Evolutionary conservation across 1,140 invertebrate species (phyloP).

Genomic region (Ooceraea biroi): DNA sequence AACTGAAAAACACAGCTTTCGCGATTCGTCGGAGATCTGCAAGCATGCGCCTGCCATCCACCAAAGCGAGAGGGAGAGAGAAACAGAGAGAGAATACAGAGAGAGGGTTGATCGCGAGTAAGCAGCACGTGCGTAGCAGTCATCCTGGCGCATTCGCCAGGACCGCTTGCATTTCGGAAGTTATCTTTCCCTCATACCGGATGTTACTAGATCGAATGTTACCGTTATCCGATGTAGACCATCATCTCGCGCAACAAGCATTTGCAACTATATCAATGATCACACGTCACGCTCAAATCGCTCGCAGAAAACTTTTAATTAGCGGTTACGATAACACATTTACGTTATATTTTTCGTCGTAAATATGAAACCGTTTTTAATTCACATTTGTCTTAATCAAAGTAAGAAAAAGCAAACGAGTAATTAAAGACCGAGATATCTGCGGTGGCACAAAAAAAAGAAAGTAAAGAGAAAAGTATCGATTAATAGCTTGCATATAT

Average conservation of each 20-base stretch:
- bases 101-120: conserved; percentile 74
- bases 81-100: conserved; percentile 48
- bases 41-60: conserved; percentile 76
- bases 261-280: not conserved
- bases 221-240: not conserved
- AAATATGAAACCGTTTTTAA: not conserved
- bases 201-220: not conserved
- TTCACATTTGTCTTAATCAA: not conserved
- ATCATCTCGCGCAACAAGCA: conserved; percentile 46
- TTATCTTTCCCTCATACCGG: conserved; percentile 44
- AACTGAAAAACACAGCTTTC: conserved; percentile 40
- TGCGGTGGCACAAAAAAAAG: not conserved
- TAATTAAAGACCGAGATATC: not conserved
- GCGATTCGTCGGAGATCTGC: conserved; percentile 71
- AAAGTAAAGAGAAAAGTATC: not conserved
- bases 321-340: not conserved
- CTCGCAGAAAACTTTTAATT: not conserved
- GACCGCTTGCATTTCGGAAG: conserved; percentile 69
- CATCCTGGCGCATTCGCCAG: conserved; percentile 77
- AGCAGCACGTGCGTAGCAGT: conserved; percentile 80
- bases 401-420: not conserved
- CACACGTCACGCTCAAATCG: not conserved
- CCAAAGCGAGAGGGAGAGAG: conserved; percentile 50
- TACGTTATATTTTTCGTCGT: conserved; percentile 8
- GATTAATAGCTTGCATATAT: not conserved